Evolutionary conservation across 2,797 vertebrate species (phyloP), one percentile per base, ranked within the genome.

Genomic region (Erethizon dorsatum): DNA sequence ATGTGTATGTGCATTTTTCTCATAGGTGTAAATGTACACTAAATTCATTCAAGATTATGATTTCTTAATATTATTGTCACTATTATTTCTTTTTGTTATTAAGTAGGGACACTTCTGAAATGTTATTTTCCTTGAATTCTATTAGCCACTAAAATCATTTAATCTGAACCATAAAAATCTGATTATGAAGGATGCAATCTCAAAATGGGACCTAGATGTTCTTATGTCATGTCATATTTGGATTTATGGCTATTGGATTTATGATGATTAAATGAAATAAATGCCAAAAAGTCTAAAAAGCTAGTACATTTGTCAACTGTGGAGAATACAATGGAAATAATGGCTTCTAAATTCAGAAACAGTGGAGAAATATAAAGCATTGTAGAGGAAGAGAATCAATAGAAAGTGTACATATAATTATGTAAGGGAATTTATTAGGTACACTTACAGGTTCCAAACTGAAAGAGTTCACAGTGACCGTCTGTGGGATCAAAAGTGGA

Each of bases 61-160:
- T 33, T 83, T 75, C 41, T 31, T 31, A 59, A 24, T 56, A 45
- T 45, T 73, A 45, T 45, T 73, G 8, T 71, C 67, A n/a, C 6
- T 41, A 41, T 41, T n/a, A n/a, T 87, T 83, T 45, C 10, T 3
- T 69, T 80, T 56, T 65, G 14, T 18, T 95, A 95, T 92, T 47
- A 63, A 93, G 41, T 63, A 93, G 26, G 71, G 6, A 4, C 13
- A 84, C 2, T 50, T 88, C 89, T n/a, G 52, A 69, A 73, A 89
- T 56, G 67, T 20, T 50, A 47, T 71, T 97, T 95, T 93, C 94
- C 69, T 77, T 71, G 7, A 95, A 92, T 77, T 88, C 14, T 50
- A 84, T 85, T 84, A 89, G 69, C 5, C 37, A 82, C 71, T 93
- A 11, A 65, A 65, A 90, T 45, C 15, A 91, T 50, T 90, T 93